Percentiles rank a stretch among this genome's conserved stretches.
Evolutionary conservation across 2,113 vertebrate genomes (phyloP).

Genomic region (Mus pahari): DNA sequence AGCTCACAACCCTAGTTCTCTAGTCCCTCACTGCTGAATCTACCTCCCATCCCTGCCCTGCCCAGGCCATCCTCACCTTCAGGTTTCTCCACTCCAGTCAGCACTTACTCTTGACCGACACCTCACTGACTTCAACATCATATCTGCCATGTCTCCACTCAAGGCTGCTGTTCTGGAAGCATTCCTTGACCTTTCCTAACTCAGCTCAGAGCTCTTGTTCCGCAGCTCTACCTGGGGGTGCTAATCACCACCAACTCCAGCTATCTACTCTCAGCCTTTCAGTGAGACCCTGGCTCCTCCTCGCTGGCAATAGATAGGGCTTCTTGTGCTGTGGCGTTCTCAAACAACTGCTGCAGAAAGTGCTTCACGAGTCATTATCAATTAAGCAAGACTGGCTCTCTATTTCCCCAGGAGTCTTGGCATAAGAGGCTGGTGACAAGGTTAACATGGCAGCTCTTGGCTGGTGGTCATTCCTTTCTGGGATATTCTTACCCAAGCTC

Average conservation of each 20-base stretch:
- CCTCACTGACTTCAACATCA: neutral
- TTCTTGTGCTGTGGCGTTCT: neutral
- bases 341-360: neutral
- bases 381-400: neutral
- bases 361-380: neutral
- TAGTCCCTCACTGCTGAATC: neutral
- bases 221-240: neutral
- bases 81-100: neutral
- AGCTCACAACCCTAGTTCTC: fast-evolving
- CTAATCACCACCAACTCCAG: too few species aligned
- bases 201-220: neutral
- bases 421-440: fast-evolving
- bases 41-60: too few species aligned
- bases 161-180: neutral
- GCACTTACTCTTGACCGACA: neutral
- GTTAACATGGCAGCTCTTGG: neutral
- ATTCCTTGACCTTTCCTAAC: neutral
- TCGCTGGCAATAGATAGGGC: neutral
- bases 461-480: neutral
- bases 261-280: fast-evolving
- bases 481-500: neutral
- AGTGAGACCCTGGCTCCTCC: neutral
- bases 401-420: neutral
- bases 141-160: neutral
- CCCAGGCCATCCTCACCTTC: too few species aligned